phyloP scores from a whole-genome alignment of 2,113 vertebrate genomes.

The Odontesthes bonariensis region DNA sequence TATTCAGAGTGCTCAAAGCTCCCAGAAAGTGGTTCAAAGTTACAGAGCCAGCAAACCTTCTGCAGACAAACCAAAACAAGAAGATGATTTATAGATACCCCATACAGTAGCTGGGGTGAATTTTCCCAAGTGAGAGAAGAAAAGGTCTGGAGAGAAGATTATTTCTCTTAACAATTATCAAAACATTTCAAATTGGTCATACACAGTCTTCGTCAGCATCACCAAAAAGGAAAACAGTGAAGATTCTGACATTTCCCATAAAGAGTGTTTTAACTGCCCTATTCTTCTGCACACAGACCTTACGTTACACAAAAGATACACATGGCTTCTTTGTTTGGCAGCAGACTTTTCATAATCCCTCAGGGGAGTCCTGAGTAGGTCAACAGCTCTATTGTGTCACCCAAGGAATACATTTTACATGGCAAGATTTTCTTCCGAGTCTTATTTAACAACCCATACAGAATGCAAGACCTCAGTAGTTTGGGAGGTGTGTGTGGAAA shows the following conservation, averaged over 20 bases:
- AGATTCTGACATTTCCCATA: conserved; percentile 10
- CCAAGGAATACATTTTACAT: conserved; percentile 16
- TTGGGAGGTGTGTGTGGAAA: conserved; percentile 4
- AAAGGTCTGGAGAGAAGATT: conserved; percentile 41
- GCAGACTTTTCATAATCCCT: accelerated
- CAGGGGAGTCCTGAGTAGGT: not conserved
- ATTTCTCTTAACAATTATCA: conserved; percentile 44
- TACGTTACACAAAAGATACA: not conserved
- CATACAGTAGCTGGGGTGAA: conserved; percentile 15
- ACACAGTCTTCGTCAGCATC: conserved; percentile 20
- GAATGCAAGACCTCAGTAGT: not conserved
- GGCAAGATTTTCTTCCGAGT: conserved; percentile 7
- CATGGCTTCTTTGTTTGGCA: not conserved
- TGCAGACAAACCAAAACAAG: conserved; percentile 70
- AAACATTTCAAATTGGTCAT: conserved; percentile 51
- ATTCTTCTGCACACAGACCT: conserved; percentile 10
- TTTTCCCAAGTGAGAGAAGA: conserved; percentile 48
- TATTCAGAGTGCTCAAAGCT: conserved; percentile 33
- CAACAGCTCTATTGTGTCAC: not conserved
- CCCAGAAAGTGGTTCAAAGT: conserved; percentile 54
- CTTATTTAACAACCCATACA: conserved; percentile 45
- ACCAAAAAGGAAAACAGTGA: conserved; percentile 1
- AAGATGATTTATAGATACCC: conserved; percentile 64
- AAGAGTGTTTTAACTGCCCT: conserved; percentile 7
- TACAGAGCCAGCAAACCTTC: conserved; percentile 31